Evolutionary conservation across 2,113 vertebrate species (phyloP), one percentile per base, ranked within the genome.

Genomic region (Myrmecophaga tridactyla): DNA sequence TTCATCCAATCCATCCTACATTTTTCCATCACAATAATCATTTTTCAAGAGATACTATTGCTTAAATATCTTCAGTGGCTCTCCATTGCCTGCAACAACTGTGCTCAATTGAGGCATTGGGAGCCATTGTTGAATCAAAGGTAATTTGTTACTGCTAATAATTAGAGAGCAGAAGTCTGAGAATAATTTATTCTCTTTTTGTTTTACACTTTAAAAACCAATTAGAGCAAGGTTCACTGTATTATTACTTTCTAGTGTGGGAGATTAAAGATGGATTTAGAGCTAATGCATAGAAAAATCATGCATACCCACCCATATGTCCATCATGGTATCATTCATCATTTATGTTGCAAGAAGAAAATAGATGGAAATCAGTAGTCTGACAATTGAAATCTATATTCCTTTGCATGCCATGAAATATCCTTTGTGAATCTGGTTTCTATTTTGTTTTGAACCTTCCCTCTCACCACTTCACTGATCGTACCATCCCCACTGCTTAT

Each of bases 111-210:
- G 87, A 95, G 92, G 76, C 93, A 34, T 4, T 72, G 96, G 94
- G 95, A 86, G 18, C 46, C 43, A 78, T 25, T 73, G 72, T 91
- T 73, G 89, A 69, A 89, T 91, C 86, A 58, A 83, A 95, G 94
- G 85, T 75, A 86, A 92, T 92, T 96, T 95, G 89, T 95, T 96
- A 82, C 36, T 86, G 34, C 85, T 96, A 96, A 94, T 96, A 95
- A 95, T 96, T 95, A 95, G 95, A 72, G 65, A 95, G 76, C 95
- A 82, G 73, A 65, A 86, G 77, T 88, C 92, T 95, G 94, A 95
- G 96, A 96, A 97, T 94, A 97, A 96, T 96, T 96, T 83, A 92
- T 97, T 96, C 82, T 90, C 39, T 58, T 96, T 96, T 89, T 86
- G 93, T 86, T 97, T 97, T 91, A 96, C 88, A 95, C 85, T 94